These are phyloP conservation scores for Urocitellus parryii DNA, from an alignment of 2,113 vertebrate species.

Conservation along the genomic window DNA sequence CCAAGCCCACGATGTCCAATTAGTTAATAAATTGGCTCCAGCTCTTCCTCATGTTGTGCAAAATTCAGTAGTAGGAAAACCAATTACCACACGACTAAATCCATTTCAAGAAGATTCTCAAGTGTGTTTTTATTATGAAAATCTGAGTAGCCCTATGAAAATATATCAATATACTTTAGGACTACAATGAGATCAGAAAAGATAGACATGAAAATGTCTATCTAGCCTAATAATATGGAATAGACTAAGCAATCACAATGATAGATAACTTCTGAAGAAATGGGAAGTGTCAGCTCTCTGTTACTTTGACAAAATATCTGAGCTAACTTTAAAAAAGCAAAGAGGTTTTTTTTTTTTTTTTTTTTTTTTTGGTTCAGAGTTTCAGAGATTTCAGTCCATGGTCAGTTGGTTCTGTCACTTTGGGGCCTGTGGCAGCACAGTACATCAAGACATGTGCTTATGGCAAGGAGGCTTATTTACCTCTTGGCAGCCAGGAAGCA, in stretches of 20 bases:
- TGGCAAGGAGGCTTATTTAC: not conserved
- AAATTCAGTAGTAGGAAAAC: slow-evolving; percentile 61
- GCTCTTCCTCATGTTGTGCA: slow-evolving; percentile 51
- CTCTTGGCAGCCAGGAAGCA: not conserved
- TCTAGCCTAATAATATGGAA: not conserved
- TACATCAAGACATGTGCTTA: no score
- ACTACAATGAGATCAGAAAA: not conserved
- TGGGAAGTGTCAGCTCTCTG: not conserved
- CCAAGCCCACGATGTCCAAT: slow-evolving; percentile 50
- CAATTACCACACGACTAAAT: slow-evolving; percentile 68
- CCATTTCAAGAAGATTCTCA: slow-evolving; percentile 60
- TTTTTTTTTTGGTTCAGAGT: not conserved
- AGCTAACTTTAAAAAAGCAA: not conserved
- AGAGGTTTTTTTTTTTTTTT: not conserved
- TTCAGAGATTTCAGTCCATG: no score
- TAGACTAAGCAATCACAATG: not conserved
- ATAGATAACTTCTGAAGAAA: not conserved
- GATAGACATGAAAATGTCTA: slow-evolving; percentile 21
- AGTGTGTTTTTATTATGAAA: slow-evolving; percentile 70
- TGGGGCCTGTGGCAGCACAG: not conserved
- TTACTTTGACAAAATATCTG: not conserved
- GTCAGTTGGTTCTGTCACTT: not conserved
- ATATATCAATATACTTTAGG: slow-evolving; percentile 55
- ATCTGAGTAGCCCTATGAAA: slow-evolving; percentile 70
- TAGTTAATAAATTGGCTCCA: slow-evolving; percentile 67